Percentiles rank a stretch among this genome's conserved stretches.
Evolutionary conservation across 1,140 invertebrate genomes (phyloP).

Genomic region (Pinna nobilis): DNA sequence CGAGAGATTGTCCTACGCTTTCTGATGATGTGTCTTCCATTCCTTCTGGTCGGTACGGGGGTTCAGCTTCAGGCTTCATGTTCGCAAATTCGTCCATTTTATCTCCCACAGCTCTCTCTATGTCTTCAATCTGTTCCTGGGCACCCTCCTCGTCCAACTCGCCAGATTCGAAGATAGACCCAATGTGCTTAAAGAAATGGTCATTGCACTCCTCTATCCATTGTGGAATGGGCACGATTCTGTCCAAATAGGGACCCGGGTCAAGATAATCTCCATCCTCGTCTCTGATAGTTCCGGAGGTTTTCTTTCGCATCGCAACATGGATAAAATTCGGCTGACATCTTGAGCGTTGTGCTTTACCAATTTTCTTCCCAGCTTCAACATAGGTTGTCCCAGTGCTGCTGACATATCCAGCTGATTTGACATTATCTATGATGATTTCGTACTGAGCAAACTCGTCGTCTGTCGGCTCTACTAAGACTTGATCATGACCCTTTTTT

Average conservation of each 20-base stretch:
- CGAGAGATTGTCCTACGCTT: not conserved
- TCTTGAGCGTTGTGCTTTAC: slow-evolving; percentile 16
- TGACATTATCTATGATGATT: slow-evolving; percentile 45
- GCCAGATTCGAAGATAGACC: not conserved
- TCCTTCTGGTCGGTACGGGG: not conserved
- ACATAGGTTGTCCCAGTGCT: slow-evolving; percentile 6
- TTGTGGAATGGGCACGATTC: slow-evolving; percentile 36
- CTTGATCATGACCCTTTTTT: not conserved
- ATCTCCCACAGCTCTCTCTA: not conserved
- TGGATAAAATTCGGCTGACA: slow-evolving; percentile 46
- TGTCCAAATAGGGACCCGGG: slow-evolving; percentile 42
- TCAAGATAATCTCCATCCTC: slow-evolving; percentile 43
- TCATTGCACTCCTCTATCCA: slow-evolving; percentile 51
- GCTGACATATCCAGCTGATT: slow-evolving; percentile 1
- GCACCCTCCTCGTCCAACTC: not conserved
- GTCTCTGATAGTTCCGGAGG: not conserved
- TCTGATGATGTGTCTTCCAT: not conserved
- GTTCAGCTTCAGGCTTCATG: not conserved
- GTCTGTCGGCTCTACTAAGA: slow-evolving; percentile 34
- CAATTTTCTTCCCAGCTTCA: slow-evolving; percentile 25
- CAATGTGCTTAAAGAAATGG: slow-evolving; percentile 34
- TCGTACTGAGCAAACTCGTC: slow-evolving; percentile 36
- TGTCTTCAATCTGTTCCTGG: not conserved
- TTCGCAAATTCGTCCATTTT: not conserved
- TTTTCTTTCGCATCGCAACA: slow-evolving; percentile 38